phyloP scores from a whole-genome alignment of 2,113 vertebrate species.

The Chionis minor region DNA sequence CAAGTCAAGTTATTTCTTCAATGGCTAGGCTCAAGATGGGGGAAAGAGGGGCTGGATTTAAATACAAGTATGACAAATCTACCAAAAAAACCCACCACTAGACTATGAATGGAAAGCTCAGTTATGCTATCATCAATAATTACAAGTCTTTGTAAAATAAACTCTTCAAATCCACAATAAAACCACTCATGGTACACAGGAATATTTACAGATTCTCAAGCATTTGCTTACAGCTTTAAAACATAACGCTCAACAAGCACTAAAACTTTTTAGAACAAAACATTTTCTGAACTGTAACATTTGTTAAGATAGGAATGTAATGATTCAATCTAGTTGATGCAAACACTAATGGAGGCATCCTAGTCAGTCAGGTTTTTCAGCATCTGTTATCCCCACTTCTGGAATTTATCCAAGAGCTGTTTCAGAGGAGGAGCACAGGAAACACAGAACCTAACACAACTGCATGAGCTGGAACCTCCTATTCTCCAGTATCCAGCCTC shows the following conservation, averaged over 20 bases:
- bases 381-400: background rate
- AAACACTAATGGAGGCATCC: background rate
- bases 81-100: constrained; percentile 38
- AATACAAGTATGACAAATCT: background rate
- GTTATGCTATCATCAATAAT: background rate
- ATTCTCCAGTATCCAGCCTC: background rate
- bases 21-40: background rate
- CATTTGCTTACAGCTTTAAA: constrained; percentile 35
- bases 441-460: background rate
- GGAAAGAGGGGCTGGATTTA: background rate
- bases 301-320: constrained; percentile 1
- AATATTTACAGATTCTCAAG: constrained; percentile 13
- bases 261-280: constrained; percentile 23
- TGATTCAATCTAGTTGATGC: background rate
- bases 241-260: constrained; percentile 12
- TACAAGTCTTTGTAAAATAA: constrained; percentile 8
- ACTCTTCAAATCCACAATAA: constrained; percentile 13
- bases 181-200: constrained; percentile 22
- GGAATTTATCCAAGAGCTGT: background rate
- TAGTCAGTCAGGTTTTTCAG: background rate
- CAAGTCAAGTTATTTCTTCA: constrained; percentile 16
- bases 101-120: constrained; percentile 31
- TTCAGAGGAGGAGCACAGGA: background rate
- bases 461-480: background rate
- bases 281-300: constrained; percentile 1